These are phyloP conservation scores for Cavia porcellus DNA, from an alignment of 2,113 vertebrate genomes.

Conservation along the genomic window DNA sequence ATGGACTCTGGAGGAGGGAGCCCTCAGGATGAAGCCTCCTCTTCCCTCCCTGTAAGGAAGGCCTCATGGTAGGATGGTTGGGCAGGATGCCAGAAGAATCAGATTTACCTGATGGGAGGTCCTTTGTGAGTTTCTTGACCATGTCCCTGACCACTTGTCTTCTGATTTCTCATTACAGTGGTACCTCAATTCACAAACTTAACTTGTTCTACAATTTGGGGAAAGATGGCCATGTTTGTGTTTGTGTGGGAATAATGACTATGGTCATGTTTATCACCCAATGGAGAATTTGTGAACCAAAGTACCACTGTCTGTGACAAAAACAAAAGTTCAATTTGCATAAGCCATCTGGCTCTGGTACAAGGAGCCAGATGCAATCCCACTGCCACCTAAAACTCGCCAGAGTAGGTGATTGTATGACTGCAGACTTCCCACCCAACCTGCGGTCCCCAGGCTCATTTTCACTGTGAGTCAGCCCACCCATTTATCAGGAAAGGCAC, in stretches of 20 bases:
- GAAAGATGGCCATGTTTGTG: not conserved
- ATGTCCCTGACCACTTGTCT: not conserved
- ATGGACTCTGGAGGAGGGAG: not conserved
- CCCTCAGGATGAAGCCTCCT: not conserved
- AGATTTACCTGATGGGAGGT: not conserved
- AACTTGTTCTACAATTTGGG: not conserved
- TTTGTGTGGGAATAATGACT: not conserved
- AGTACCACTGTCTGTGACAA: not conserved
- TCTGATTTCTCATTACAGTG: not conserved
- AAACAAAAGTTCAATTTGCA: not conserved
- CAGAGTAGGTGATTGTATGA: not conserved
- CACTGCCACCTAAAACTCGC: not conserved
- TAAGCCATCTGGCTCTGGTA: not conserved
- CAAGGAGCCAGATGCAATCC: not conserved
- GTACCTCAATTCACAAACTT: not conserved
- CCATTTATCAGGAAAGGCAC: not conserved
- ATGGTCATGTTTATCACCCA: not conserved
- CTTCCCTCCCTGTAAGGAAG: not conserved
- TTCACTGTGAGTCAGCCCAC: not conserved
- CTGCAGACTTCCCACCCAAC: fast-evolving
- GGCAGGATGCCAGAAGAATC: not conserved
- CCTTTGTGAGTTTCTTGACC: not conserved
- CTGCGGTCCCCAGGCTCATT: not conserved
- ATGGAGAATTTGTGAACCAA: not conserved
- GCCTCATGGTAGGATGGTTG: not conserved